phyloP scores from a whole-genome alignment of 2,888 invertebrate species.

The Acholoe squamosa region DNA sequence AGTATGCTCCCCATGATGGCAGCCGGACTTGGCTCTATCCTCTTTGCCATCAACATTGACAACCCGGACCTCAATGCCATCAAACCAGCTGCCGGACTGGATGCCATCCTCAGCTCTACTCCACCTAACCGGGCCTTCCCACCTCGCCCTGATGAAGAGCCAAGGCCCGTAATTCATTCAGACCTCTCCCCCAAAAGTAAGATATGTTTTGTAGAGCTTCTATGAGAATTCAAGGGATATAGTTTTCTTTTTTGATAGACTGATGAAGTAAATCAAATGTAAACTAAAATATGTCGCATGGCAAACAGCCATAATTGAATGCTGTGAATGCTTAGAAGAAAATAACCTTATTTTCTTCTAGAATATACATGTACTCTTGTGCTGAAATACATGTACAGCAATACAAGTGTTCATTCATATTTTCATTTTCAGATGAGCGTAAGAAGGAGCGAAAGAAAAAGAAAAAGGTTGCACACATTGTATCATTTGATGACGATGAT shows the following conservation, averaged over 20 bases:
- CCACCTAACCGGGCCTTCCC: constrained; percentile 62
- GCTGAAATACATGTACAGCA: no score
- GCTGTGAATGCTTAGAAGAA: no score
- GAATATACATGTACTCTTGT: no score
- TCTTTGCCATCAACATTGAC: constrained; percentile 96
- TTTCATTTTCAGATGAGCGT: constrained; percentile 67
- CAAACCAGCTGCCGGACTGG: constrained; percentile 65
- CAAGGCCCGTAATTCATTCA: constrained; percentile 78
- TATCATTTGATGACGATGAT: constrained; percentile 88
- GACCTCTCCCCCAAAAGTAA: constrained; percentile 68
- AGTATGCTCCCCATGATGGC: constrained; percentile 93
- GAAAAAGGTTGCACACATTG: constrained; percentile 87
- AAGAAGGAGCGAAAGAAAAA: constrained; percentile 85
- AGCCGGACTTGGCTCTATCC: constrained; percentile 92
- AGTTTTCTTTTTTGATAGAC: no score
- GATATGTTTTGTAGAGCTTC: no score
- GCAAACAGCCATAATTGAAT: no score
- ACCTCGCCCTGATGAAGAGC: constrained; percentile 73
- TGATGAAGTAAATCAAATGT: no score
- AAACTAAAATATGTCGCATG: no score
- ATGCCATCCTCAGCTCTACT: constrained; percentile 59
- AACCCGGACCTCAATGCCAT: constrained; percentile 83
- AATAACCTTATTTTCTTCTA: no score
- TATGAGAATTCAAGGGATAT: no score
- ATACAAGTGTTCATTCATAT: no score